Percentiles rank a stretch among this genome's conserved stretches.
Conservation (phyloP, 2,113 vertebrate genomes). For the Neolamprologus tretocephalus region DNA sequence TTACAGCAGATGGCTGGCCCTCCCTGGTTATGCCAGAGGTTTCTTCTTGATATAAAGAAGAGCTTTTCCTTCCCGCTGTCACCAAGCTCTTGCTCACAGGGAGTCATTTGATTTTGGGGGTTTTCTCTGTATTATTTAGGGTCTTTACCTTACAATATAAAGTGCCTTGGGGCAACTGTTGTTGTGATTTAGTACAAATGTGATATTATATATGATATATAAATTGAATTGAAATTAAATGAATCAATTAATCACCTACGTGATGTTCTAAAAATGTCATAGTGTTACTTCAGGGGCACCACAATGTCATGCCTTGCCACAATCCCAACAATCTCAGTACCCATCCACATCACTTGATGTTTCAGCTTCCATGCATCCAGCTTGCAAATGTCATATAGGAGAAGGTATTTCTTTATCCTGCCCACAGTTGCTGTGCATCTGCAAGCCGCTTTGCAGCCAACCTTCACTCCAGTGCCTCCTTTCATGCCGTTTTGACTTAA, state of each 20-base stretch:
- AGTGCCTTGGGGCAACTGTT: neutral
- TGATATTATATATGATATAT: neutral
- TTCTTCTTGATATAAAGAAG: neutral
- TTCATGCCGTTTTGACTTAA: neutral
- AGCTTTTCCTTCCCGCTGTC: neutral
- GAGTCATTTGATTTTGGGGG: neutral
- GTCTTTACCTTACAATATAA: neutral
- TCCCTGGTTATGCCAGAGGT: neutral
- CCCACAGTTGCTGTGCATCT: neutral
- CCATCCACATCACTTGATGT: neutral
- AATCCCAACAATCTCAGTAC: neutral
- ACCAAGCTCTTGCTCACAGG: neutral
- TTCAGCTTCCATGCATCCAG: neutral
- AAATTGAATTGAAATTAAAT: neutral
- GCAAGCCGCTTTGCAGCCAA: neutral
- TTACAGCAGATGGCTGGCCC: neutral
- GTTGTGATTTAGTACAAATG: neutral
- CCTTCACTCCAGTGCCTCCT: neutral
- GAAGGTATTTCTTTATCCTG: neutral
- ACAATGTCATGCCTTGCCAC: neutral
- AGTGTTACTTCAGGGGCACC: neutral
- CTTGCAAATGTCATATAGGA: neutral
- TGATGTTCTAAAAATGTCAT: neutral
- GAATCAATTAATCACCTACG: neutral
- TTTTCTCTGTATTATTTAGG: neutral